Conservation (phyloP, 2,888 invertebrate genomes). For the Metopia argyrocephala region DNA sequence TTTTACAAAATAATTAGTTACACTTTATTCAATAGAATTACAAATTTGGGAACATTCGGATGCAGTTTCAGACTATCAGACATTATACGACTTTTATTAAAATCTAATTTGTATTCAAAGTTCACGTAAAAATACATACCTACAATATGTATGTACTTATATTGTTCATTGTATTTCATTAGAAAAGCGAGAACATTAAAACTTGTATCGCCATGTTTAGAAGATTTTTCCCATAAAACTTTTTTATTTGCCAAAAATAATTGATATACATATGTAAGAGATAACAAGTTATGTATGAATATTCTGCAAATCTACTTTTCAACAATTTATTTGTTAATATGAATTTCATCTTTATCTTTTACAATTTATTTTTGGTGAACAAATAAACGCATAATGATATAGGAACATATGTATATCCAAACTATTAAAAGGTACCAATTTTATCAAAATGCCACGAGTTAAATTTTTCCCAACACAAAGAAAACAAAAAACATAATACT, state of each 20-base stretch:
- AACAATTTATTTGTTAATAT: background rate
- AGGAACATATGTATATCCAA: background rate
- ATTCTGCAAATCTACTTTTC: background rate
- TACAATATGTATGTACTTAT: too few species aligned
- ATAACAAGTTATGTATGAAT: background rate
- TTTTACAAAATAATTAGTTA: too few species aligned
- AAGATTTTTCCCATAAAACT: too few species aligned
- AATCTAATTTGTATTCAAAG: too few species aligned
- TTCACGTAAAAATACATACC: too few species aligned
- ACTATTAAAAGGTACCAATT: background rate
- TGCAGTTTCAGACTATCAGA: too few species aligned
- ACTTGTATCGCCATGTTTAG: too few species aligned
- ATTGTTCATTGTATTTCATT: too few species aligned
- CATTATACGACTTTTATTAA: too few species aligned
- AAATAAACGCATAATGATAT: background rate
- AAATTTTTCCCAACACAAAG: slow-evolving; percentile 19
- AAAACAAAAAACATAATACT: background rate
- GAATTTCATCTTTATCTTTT: background rate
- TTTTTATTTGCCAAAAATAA: background rate
- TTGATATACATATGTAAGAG: background rate
- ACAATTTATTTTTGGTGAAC: background rate
- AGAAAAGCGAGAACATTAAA: too few species aligned
- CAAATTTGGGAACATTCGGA: too few species aligned
- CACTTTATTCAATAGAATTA: too few species aligned
- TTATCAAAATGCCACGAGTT: slow-evolving; percentile 51